Percentiles rank a stretch among this genome's conserved stretches.
Conservation (phyloP, 2,888 invertebrate species). For the Apeira syringaria region DNA sequence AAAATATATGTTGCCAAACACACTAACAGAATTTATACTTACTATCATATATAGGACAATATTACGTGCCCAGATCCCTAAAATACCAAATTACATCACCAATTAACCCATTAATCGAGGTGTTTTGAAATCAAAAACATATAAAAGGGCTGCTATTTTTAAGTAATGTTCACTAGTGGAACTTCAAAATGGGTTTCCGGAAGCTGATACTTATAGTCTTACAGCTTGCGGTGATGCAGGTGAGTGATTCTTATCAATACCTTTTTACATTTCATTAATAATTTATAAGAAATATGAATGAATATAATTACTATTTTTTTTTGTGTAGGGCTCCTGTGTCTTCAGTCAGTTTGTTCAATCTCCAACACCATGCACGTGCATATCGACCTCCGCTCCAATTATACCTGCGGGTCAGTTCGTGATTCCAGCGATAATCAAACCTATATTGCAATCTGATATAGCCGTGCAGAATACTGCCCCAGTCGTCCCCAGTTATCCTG, state of each 20-base stretch:
- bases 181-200: conserved; percentile 52
- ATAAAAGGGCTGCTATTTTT: conserved; percentile 49
- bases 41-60: conserved; percentile 22
- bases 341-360: conserved; percentile 19
- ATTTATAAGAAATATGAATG: not conserved
- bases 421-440: conserved; percentile 54
- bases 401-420: conserved; percentile 43
- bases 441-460: conserved; percentile 39
- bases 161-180: conserved; percentile 41
- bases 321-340: conserved; percentile 26
- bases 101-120: conserved; percentile 48
- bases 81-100: conserved; percentile 44
- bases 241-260: conserved; percentile 24
- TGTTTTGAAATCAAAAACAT: conserved; percentile 62
- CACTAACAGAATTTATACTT: conserved; percentile 8
- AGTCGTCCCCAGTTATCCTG: conserved; percentile 24
- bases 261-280: not conserved
- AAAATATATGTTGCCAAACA: conserved; percentile 17
- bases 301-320: not conserved
- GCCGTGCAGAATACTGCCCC: conserved; percentile 26
- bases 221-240: conserved; percentile 37
- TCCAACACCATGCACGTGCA: conserved; percentile 17
- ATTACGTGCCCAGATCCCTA: conserved; percentile 51
- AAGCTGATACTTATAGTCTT: conserved; percentile 35
- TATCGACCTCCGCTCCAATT: conserved; percentile 9